A percentile compares a stretch with the other conserved stretches of the same genome.
These are phyloP conservation scores for Oenanthe oenanthe DNA, from an alignment of 2,113 vertebrate species.

Conservation along the genomic window DNA sequence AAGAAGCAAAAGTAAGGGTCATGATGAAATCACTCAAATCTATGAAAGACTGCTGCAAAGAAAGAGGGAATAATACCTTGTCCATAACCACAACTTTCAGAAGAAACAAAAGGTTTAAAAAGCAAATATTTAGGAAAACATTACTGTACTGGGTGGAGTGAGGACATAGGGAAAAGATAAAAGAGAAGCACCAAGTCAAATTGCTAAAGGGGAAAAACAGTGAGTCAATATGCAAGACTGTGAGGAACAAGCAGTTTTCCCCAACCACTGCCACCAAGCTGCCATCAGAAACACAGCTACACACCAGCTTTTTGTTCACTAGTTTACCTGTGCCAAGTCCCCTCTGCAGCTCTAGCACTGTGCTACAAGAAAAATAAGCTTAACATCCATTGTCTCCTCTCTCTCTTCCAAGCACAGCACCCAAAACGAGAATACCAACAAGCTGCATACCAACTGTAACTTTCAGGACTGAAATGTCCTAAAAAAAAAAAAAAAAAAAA, in stretches of 20 bases:
- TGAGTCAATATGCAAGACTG: not conserved
- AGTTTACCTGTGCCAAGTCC: not conserved
- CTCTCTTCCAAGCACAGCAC: not conserved
- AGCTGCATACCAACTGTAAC: not conserved
- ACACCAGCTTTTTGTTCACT: not conserved
- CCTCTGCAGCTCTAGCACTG: not conserved
- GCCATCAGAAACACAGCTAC: not conserved
- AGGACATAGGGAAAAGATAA: not conserved
- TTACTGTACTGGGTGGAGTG: not conserved
- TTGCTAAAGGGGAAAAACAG: not conserved
- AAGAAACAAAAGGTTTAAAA: not conserved
- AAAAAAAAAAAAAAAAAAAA: not conserved
- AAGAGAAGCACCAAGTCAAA: slow-evolving; percentile 20
- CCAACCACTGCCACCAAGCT: not conserved
- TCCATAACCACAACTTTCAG: not conserved
- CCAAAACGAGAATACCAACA: not conserved
- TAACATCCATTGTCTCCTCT: not conserved
- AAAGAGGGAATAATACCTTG: not conserved
- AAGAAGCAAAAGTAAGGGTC: slow-evolving; percentile 23
- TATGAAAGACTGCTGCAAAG: not conserved
- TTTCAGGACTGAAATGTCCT: not conserved
- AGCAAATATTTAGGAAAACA: slow-evolving; percentile 2
- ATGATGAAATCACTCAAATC: not conserved
- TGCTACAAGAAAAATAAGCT: not conserved
- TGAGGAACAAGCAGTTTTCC: not conserved